Evolutionary conservation across 2,888 invertebrate species (phyloP).

Genomic region (Drosophila barbarae): DNA sequence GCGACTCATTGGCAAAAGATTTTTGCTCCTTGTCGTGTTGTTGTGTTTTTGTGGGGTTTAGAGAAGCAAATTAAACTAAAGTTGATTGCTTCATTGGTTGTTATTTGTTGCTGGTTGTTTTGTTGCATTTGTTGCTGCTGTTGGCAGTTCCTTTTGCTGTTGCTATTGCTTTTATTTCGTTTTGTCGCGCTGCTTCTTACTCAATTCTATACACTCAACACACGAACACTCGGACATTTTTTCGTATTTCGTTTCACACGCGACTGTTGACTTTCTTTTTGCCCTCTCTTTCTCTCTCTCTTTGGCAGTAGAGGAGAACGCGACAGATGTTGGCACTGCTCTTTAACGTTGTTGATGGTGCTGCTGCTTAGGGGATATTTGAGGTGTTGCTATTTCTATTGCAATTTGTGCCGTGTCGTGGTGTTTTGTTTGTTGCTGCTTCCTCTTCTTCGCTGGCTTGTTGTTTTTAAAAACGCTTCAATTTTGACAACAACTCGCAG

Average conservation of each 20-base stretch:
- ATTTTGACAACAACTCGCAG: constrained; percentile 60
- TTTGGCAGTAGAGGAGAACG: constrained; percentile 18
- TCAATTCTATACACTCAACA: constrained; percentile 65
- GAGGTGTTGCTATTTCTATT: constrained; percentile 38
- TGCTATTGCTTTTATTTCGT: constrained; percentile 56
- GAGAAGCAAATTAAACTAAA: constrained; percentile 60
- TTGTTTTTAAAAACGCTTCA: constrained; percentile 44
- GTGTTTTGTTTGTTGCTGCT: constrained; percentile 60
- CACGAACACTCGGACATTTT: constrained; percentile 45
- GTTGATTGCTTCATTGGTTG: constrained; percentile 68
- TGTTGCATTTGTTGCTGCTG: constrained; percentile 26
- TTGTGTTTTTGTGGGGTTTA: constrained; percentile 53
- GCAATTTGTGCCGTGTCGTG: constrained; percentile 45
- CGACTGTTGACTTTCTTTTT: constrained; percentile 54
- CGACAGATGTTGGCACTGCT: constrained; percentile 31
- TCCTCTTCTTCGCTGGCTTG: constrained; percentile 32
- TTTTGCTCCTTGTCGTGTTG: constrained; percentile 57
- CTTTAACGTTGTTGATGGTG: constrained; percentile 36
- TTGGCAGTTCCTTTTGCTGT: constrained; percentile 37
- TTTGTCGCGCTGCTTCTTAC: constrained; percentile 51
- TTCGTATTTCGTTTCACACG: constrained; percentile 40
- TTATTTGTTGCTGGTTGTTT: constrained; percentile 32
- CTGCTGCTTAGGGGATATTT: constrained; percentile 25
- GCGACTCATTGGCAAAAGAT: constrained; percentile 75
- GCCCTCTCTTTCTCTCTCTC: constrained; percentile 26